These are phyloP conservation scores for Amia ocellicauda DNA, from an alignment of 2,113 vertebrate genomes.

Conservation along the genomic window DNA sequence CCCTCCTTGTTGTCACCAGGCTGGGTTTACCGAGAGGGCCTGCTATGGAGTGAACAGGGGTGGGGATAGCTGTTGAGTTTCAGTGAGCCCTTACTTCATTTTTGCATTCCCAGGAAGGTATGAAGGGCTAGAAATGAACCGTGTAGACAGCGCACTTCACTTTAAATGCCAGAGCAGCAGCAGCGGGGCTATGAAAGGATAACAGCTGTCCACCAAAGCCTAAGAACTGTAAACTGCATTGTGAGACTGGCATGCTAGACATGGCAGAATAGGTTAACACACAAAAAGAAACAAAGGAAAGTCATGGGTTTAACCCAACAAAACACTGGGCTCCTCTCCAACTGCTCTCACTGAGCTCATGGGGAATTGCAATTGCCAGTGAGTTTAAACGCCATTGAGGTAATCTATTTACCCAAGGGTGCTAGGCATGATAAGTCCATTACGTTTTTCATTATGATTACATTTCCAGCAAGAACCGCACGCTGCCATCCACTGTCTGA, in stretches of 20 bases:
- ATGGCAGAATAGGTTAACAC: not conserved
- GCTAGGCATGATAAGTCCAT: not conserved
- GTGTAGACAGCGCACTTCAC: too few species aligned
- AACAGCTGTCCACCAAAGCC: too few species aligned
- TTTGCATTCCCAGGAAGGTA: too few species aligned
- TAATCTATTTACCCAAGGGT: slow-evolving; percentile 3
- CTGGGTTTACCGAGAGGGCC: not conserved
- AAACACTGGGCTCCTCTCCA: not conserved
- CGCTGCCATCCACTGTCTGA: not conserved
- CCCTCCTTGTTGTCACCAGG: not conserved
- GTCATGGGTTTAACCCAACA: not conserved
- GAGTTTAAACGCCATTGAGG: not conserved
- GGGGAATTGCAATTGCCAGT: not conserved
- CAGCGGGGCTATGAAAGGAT: too few species aligned
- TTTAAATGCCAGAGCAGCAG: too few species aligned
- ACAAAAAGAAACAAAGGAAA: not conserved
- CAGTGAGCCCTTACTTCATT: too few species aligned
- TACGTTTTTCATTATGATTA: not conserved
- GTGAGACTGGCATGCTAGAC: not conserved
- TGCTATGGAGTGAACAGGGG: not conserved
- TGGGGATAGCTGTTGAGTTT: not conserved
- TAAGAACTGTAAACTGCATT: not conserved
- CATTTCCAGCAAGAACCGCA: not conserved
- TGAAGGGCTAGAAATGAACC: too few species aligned
- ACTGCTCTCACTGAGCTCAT: not conserved